Conservation (phyloP, 2,113 vertebrate genomes). For the Poeciliopsis occidentalis region DNA sequence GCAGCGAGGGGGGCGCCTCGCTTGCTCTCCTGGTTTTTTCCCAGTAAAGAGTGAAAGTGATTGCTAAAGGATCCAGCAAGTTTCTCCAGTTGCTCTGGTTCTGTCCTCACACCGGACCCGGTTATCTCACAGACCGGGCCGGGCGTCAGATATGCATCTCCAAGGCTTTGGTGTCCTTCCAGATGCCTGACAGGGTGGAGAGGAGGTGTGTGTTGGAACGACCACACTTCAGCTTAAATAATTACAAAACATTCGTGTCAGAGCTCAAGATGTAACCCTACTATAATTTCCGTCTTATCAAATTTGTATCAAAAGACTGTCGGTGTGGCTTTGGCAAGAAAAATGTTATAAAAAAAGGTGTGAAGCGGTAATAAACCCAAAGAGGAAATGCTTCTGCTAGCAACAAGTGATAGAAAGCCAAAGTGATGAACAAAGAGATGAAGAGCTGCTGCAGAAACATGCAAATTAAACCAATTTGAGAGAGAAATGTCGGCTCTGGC, state of each 20-base stretch:
- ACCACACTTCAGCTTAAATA: too few species aligned
- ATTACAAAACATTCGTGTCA: not conserved
- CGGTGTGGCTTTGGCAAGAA: not conserved
- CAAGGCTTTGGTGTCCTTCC: constrained; percentile 51
- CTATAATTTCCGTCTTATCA: not conserved
- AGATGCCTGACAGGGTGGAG: constrained; percentile 63
- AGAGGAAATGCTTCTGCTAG: not conserved
- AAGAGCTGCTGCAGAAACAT: not conserved
- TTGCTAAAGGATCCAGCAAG: constrained; percentile 41
- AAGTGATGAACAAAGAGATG: not conserved
- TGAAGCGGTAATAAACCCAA: constrained; percentile 1
- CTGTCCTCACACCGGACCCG: too few species aligned
- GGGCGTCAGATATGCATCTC: constrained; percentile 72
- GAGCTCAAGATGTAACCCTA: too few species aligned
- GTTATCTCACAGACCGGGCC: too few species aligned
- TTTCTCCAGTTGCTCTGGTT: constrained; percentile 68
- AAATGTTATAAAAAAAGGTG: not conserved
- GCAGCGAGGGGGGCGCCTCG: not conserved
- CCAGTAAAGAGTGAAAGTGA: constrained; percentile 37
- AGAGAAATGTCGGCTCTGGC: not conserved
- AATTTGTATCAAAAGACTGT: not conserved
- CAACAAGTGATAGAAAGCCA: not conserved
- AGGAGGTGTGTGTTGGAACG: constrained; percentile 2
- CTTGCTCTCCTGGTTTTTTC: not conserved
- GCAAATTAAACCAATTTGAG: not conserved